Base-by-base conservation (phyloP, 2,888 invertebrate species). In the Melinaea marsaeus region DNA sequence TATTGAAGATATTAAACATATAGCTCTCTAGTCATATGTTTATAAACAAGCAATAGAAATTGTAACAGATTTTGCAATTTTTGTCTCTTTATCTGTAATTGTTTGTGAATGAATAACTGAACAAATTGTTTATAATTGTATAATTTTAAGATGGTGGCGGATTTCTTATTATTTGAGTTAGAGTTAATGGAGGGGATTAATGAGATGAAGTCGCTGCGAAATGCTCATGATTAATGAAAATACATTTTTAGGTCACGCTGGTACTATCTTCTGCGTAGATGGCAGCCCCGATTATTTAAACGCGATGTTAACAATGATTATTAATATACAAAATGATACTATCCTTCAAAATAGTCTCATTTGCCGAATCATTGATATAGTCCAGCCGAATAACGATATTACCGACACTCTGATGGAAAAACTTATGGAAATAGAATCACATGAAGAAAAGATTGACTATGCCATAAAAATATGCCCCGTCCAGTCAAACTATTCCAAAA, bases 241-340 rank as follows among this genome's bases (percentile, higher is more conserved):
- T 22, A 22, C 1, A 22, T 42, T 66, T 68, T 2, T 74, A 90
- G 90, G 90, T 71, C 83, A 88, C 71, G 85, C 77, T 13, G 95
- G 95, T 3, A 89, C 92, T 54, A 73, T 96, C 2, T 88, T 95
- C 73, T 92, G 97, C 13, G 90, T 99, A 58, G 98, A 98, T 79
- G 97, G 98, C 13, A 92, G 95, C 0, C 96, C 96, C 0, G 92
- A 93, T 46, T 93, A 94, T 75, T 85, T 96, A 22, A 92, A 93
- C 75, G 86, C 90, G 0, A 72, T 93, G 0, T 74, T 92, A 2
- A 85, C 88, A 1, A 85, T 91, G 77, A 87, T 92, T 2, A 75
- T 92, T 11, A 79, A 79, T 46, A 79, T 82, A 35, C 84, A 83
- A 61, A 86, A 85, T 57, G 91, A 92, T 45, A 69, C 77, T 0